phyloP scores from a whole-genome alignment of 2,888 invertebrate genomes.

The Limnephilus rhombicus region DNA sequence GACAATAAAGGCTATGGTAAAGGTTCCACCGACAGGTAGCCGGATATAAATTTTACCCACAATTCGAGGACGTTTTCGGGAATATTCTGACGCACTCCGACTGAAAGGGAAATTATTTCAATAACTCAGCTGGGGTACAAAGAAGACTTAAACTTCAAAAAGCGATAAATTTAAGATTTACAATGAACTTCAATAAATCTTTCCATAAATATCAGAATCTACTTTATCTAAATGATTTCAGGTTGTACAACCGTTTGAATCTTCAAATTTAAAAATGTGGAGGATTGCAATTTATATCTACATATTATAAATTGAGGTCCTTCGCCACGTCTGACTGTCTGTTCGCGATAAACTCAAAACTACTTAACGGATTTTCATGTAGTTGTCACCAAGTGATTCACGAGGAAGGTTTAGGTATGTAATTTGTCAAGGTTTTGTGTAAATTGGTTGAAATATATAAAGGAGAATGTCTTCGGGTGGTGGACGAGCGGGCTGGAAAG shows the following conservation, averaged over 20 bases:
- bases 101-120: slow-evolving; percentile 37
- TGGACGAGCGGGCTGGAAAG: no score
- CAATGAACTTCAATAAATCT: not conserved
- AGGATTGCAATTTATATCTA: not conserved
- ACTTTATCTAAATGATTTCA: not conserved
- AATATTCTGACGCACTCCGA: not conserved
- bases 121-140: slow-evolving; percentile 8
- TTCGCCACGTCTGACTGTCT: no score
- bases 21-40: slow-evolving; percentile 2
- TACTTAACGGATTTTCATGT: no score
- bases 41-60: slow-evolving; percentile 39
- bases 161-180: not conserved
- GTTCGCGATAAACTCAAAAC: no score
- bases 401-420: no score
- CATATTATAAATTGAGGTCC: no score
- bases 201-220: not conserved
- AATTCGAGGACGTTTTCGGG: slow-evolving; percentile 31
- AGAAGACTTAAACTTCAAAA: slow-evolving; percentile 5
- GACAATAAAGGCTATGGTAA: slow-evolving; percentile 31
- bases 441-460: no score
- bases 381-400: no score
- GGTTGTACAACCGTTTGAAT: not conserved
- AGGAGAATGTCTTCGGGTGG: no score
- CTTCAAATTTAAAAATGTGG: not conserved
- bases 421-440: no score